Conservation (phyloP, 2,797 vertebrate genomes). For the Gambusia yucatana region DNA sequence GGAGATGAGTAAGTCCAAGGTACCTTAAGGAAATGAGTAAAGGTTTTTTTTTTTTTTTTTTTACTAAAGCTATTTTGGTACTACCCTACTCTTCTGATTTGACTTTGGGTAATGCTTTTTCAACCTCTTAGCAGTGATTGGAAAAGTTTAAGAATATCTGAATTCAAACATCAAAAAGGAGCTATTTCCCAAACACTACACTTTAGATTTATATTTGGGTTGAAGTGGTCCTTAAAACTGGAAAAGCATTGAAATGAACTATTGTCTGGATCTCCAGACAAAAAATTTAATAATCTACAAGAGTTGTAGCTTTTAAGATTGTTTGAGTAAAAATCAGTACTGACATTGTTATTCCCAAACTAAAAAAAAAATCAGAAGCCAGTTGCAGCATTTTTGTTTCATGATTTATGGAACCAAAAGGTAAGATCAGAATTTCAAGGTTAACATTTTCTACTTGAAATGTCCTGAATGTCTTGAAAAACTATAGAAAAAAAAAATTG, state of each 20-base stretch:
- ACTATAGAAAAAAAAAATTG: no score
- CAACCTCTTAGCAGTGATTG: constrained; percentile 22
- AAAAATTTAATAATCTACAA: not conserved
- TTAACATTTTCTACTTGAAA: not conserved
- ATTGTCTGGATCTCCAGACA: not conserved
- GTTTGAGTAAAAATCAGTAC: not conserved
- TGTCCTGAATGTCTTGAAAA: not conserved
- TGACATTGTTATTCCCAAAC: not conserved
- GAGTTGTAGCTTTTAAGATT: not conserved
- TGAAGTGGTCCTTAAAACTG: not conserved
- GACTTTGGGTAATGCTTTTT: constrained; percentile 26
- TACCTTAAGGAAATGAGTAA: constrained; percentile 39
- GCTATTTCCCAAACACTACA: not conserved
- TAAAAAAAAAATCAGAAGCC: not conserved
- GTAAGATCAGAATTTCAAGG: not conserved
- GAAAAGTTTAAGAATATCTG: not conserved
- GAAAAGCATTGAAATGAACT: not conserved
- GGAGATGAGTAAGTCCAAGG: constrained; percentile 35
- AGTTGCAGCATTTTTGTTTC: not conserved
- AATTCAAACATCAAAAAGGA: not conserved
- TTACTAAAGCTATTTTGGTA: constrained; percentile 29
- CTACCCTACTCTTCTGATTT: constrained; percentile 25
- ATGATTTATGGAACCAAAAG: not conserved
- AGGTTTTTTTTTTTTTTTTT: constrained; percentile 43
- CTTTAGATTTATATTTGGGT: not conserved